These are phyloP conservation scores for Silurus lanzhouensis DNA, from an alignment of 2,797 vertebrate genomes.

Conservation along the genomic window DNA sequence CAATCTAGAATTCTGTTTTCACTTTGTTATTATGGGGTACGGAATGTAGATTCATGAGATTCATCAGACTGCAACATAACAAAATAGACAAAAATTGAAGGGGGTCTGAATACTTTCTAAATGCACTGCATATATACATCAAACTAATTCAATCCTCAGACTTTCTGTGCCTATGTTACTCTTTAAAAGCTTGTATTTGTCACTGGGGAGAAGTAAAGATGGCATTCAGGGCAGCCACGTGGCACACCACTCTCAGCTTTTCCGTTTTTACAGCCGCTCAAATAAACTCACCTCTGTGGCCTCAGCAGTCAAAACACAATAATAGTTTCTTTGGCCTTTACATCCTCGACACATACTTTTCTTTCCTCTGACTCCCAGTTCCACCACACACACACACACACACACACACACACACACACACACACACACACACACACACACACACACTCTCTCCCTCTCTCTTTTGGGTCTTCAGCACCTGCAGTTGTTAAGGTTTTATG, in stretches of 20 bases:
- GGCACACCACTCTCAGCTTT: neutral
- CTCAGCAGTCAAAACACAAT: conserved; percentile 47
- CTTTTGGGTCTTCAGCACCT: conserved; percentile 68
- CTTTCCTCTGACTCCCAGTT: conserved; percentile 2
- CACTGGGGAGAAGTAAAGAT: conserved; percentile 25
- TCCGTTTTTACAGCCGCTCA: conserved; percentile 38
- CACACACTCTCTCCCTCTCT: conserved; percentile 33
- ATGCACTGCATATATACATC: neutral
- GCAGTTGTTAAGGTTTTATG: conserved; percentile 60
- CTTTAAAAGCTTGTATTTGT: conserved; percentile 36
- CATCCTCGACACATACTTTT: conserved; percentile 3
- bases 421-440: neutral
- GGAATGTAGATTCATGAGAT: no score
- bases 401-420: conserved; percentile 13
- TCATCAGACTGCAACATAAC: no score
- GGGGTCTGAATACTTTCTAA: no score
- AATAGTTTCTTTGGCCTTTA: conserved; percentile 47
- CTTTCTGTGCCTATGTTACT: neutral
- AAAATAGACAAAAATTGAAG: no score
- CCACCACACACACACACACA: conserved; percentile 16
- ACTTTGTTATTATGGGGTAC: no score
- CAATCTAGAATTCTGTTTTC: no score
- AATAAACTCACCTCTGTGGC: conserved; percentile 53
- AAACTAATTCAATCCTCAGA: neutral
- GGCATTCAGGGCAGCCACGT: conserved; percentile 9